Percentiles rank a stretch among this genome's conserved stretches.
Evolutionary conservation across 2,888 invertebrate genomes (phyloP).

Genomic region (Apamea epomidion): DNA sequence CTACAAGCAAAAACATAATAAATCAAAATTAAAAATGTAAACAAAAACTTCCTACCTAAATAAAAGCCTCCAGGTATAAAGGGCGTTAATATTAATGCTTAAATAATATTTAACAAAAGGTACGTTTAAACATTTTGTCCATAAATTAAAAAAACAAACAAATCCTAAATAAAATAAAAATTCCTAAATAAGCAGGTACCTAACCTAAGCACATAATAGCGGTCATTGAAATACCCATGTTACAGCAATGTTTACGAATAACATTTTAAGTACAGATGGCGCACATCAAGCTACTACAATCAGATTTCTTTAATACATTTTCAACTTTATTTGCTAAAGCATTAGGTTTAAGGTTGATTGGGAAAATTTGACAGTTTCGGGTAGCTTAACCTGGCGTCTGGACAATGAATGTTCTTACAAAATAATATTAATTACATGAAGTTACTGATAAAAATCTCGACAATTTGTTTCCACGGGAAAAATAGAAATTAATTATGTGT

Average conservation of each 20-base stretch:
- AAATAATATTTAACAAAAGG: conserved; percentile 10
- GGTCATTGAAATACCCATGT: not conserved
- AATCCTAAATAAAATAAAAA: too few relatives aligned
- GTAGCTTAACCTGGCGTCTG: too few relatives aligned
- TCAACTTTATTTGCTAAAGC: too few relatives aligned
- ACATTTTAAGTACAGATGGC: not conserved
- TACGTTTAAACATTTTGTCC: not conserved
- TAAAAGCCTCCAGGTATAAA: too few relatives aligned
- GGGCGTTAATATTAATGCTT: too few relatives aligned
- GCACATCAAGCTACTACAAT: too few relatives aligned
- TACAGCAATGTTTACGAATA: not conserved
- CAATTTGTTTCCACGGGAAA: not conserved
- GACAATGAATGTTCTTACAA: not conserved
- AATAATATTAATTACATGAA: conserved; percentile 1
- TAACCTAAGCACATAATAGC: not conserved
- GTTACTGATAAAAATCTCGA: not conserved
- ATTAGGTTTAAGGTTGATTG: too few relatives aligned
- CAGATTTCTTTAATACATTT: too few relatives aligned
- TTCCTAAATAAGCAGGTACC: not conserved
- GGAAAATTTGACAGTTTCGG: too few relatives aligned
- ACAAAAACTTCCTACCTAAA: too few relatives aligned
- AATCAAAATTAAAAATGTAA: too few relatives aligned
- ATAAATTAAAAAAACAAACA: not conserved
- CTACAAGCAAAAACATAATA: too few relatives aligned
- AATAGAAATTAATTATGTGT: not conserved